Evolutionary conservation across 2,797 vertebrate species (phyloP).

Genomic region (Eospalax fontanierii): DNA sequence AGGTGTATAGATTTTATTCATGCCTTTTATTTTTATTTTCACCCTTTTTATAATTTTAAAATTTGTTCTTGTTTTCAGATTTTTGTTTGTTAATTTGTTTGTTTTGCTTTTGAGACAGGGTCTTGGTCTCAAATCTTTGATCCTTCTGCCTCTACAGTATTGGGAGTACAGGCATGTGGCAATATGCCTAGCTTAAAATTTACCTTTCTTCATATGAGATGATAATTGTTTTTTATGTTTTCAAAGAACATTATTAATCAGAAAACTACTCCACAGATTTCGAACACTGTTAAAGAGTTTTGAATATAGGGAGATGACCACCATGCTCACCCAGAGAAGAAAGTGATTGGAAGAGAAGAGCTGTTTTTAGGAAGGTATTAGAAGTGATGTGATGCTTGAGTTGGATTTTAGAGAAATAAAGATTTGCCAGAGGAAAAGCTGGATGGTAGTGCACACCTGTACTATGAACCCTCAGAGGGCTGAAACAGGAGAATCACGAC

Average conservation of each 20-base stretch:
- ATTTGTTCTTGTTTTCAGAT: neutral
- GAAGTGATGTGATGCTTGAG: neutral
- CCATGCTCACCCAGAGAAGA: neutral
- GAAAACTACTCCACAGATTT: slow-evolving; percentile 23
- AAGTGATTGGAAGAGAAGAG: neutral
- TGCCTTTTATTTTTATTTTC: slow-evolving; percentile 31
- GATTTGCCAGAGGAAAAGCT: neutral
- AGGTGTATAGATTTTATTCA: neutral
- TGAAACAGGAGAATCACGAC: neutral
- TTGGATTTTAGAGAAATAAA: slow-evolving; percentile 28
- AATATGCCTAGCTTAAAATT: neutral
- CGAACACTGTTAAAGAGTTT: neutral
- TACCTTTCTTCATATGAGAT: neutral
- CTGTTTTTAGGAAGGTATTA: neutral
- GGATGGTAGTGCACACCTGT: neutral
- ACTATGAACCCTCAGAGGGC: neutral
- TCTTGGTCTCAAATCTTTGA: too few species aligned
- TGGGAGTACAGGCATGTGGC: neutral
- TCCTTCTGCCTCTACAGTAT: neutral
- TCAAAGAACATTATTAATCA: slow-evolving; percentile 27
- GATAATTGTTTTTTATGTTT: slow-evolving; percentile 56
- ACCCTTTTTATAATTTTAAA: neutral
- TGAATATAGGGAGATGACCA: neutral
- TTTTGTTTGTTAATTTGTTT: too few species aligned
- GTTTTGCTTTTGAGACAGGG: too few species aligned